Base-by-base conservation (phyloP, 1,140 invertebrate species). In the Globodera rostochiensis region DNA sequence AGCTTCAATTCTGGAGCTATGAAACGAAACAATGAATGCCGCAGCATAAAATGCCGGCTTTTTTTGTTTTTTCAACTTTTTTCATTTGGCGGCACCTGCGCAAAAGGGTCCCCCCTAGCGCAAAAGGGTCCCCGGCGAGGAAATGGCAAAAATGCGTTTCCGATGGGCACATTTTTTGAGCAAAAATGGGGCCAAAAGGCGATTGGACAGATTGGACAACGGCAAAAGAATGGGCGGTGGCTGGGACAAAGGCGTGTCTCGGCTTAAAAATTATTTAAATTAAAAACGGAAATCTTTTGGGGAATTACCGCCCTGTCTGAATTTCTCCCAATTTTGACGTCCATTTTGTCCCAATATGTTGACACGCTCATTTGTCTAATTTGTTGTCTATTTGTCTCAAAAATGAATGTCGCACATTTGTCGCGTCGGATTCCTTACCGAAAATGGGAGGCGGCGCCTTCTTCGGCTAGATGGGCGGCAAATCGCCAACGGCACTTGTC, bases 71-170 rank as follows among this genome's bases (percentile, higher is more conserved):
- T 25, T 1, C 0, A 25, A 25, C 0, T 25, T 25, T 25, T 25
- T 1, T 25, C 25, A 25, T 25, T 25, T 25, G 25, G 1, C 25
- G 25, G 25, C 25, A 85, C 86, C 60, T 86, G 86, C 57, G 81
- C 74, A 71, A 87, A 86, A 45, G 57, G 78, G 67, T 87, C 80
- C 80, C 88, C 88, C 25, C n/a, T n/a, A n/a, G 86, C 57, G 81
- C 74, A 71, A 87, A 86, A 45, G 57, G 78, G 67, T 87, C 80
- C 80, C 88, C 88, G 46, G 82, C 79, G 19, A 89, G 66, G n/a
- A 84, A 83, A 77, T 89, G 87, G 80, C 88, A 89, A 57, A 84
- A 88, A 80, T 89, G 88, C 21, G 88, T 88, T 53, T 89, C 88
- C 5, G 88, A 86, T 3, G 88, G 88, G 71, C 88, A 89, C 73